These are phyloP conservation scores for Taphrorychus bicolor DNA, from an alignment of 2,888 invertebrate genomes.

Conservation along the genomic window DNA sequence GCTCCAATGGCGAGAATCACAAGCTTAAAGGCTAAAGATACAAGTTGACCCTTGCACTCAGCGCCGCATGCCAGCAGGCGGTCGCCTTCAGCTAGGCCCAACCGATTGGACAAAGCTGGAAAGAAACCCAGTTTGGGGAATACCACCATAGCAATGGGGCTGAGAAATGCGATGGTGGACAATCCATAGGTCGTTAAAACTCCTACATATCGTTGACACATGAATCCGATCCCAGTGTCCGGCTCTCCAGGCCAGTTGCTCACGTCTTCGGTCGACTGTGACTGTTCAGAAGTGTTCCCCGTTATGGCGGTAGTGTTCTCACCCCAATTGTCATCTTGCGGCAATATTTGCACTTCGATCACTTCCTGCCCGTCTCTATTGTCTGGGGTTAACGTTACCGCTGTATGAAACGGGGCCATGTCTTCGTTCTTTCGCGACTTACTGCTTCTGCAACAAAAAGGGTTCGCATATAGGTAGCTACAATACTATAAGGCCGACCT, in stretches of 20 bases:
- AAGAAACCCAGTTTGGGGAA: conserved; percentile 90
- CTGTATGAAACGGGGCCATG: conserved; percentile 89
- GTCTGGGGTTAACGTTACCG: conserved; percentile 81
- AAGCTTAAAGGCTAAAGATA: conserved; percentile 91
- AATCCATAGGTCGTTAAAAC: conserved; percentile 80
- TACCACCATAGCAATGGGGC: conserved; percentile 94
- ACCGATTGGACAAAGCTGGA: conserved; percentile 73
- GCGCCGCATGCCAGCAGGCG: conserved; percentile 85
- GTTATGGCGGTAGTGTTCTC: conserved; percentile 97
- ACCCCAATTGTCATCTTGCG: conserved; percentile 99
- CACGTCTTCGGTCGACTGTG: conserved; percentile 91
- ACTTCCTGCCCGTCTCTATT: conserved; percentile 87
- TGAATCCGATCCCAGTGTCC: conserved; percentile 75
- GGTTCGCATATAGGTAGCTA: conserved; percentile 30
- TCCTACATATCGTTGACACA: conserved; percentile 85
- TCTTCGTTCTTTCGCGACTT: conserved; percentile 70
- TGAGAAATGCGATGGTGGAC: conserved; percentile 84
- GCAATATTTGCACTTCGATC: conserved; percentile 94
- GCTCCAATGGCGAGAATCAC: conserved; percentile 87
- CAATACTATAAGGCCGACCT: conserved; percentile 6
- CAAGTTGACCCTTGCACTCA: conserved; percentile 92
- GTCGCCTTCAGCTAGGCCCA: conserved; percentile 73
- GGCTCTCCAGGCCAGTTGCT: conserved; percentile 80
- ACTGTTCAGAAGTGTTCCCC: conserved; percentile 95
- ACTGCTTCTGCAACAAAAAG: conserved; percentile 59